These are phyloP conservation scores for Periparus ater DNA, from an alignment of 2,797 vertebrate genomes.

Conservation along the genomic window DNA sequence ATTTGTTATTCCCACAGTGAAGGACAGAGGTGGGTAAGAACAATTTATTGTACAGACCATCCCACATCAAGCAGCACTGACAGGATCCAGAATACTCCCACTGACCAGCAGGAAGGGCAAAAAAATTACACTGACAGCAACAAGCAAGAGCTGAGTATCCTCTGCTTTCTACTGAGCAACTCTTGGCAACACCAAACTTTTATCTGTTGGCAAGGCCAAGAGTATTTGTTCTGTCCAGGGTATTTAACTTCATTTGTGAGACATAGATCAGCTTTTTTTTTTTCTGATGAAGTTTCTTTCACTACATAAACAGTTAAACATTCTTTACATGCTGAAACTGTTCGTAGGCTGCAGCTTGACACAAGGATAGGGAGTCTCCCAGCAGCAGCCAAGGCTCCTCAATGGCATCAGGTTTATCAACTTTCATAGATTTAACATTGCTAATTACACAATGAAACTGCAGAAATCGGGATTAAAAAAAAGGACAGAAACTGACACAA, in stretches of 20 bases:
- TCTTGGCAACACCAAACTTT: background rate
- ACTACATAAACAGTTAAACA: background rate
- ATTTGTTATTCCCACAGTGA: background rate
- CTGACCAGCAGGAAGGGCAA: background rate
- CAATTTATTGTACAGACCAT: background rate
- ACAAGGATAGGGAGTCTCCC: background rate
- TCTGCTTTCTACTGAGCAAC: background rate
- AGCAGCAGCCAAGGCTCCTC: background rate
- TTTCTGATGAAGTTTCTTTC: background rate
- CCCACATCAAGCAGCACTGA: background rate
- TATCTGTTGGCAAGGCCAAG: background rate
- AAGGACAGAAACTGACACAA: background rate
- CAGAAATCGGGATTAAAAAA: background rate
- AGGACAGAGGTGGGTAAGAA: background rate
- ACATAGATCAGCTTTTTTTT: background rate
- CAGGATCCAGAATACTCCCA: background rate
- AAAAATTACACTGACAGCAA: background rate
- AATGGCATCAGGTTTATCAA: background rate
- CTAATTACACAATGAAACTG: background rate
- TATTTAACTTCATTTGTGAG: background rate
- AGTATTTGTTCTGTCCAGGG: background rate
- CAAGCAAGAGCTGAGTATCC: background rate
- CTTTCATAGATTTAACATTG: background rate
- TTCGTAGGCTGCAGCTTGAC: background rate
- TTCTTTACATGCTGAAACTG: background rate